Conservation (phyloP, 2,113 vertebrate genomes). For the Salvator merianae region DNA sequence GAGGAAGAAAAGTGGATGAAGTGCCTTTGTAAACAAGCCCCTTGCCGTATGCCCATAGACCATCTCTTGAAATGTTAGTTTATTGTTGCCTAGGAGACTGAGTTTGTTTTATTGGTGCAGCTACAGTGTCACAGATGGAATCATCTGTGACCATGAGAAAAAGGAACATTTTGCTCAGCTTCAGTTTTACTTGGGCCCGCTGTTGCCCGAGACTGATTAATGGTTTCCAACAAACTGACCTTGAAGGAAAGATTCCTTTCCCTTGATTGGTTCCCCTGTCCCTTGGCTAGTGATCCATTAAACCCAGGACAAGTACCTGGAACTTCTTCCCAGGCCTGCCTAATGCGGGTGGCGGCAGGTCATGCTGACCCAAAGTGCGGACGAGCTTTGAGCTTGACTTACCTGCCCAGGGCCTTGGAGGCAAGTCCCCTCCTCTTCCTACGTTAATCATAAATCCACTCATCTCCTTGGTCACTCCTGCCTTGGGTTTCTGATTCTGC, state of each 20-base stretch:
- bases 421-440: background rate
- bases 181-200: too few relatives aligned
- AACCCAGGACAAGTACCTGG: background rate
- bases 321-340: background rate
- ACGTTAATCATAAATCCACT: conserved; percentile 30
- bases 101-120: background rate
- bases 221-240: too few relatives aligned
- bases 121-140: too few relatives aligned
- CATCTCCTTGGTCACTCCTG: background rate
- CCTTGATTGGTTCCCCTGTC: background rate
- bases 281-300: background rate
- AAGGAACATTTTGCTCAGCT: background rate
- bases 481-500: background rate
- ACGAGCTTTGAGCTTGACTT: background rate
- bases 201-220: too few relatives aligned
- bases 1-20: too few relatives aligned
- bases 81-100: background rate
- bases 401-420: background rate
- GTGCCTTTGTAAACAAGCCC: background rate
- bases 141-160: background rate
- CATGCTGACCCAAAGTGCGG: background rate
- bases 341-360: background rate
- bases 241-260: background rate
- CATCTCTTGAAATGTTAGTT: background rate
- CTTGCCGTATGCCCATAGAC: background rate